Evolutionary conservation across 2,888 invertebrate genomes (phyloP), one percentile per base, ranked within the genome.

Genomic region (Erebia epiphron): DNA sequence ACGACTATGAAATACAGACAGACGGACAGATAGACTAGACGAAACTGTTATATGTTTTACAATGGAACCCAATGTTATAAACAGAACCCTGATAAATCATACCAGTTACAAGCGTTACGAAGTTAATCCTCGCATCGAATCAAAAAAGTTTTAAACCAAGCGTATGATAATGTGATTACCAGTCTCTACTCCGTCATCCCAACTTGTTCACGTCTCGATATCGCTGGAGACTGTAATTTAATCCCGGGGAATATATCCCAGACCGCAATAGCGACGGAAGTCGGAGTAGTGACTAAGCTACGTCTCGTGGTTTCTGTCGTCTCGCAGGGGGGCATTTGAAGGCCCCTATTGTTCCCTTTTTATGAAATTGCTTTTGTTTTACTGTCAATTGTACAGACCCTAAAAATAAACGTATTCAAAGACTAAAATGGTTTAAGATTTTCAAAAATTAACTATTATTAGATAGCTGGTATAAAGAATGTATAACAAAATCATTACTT

Each of bases 171-270:
- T 69, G 72, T 75, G 74, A 79, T 79, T 78, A 76, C 77, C 69
- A 76, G 73, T 75, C 72, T 75, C 71, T 68, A 65, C 71, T 75
- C 69, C 76, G 75, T 76, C 75, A 78, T 74, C 75, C 75, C 73
- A 74, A 76, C 73, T 76, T 75, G 77, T 75, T 74, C 75, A 75
- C 75, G 75, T 75, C 73, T 72, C 75, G 72, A 77, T 75, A 75
- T 68, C 73, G 69, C 75, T 75, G 79, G 76, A 78, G 79, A 82
- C 82, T 82, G 86, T 86, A 87, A 88, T 87, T 82, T 83, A 87
- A 89, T 88, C 82, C 79, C 75, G 79, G 80, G 80, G 81, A 86
- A 87, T 86, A 84, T 83, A 86, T 85, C 84, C 85, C 83, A 83
- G 80, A 84, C 85, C 84, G 82, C 85, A 83, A 77, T 83, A 79